Evolutionary conservation across 2,113 vertebrate genomes (phyloP), one percentile per base, ranked within the genome.

Genomic region (Amphiprion percula): DNA sequence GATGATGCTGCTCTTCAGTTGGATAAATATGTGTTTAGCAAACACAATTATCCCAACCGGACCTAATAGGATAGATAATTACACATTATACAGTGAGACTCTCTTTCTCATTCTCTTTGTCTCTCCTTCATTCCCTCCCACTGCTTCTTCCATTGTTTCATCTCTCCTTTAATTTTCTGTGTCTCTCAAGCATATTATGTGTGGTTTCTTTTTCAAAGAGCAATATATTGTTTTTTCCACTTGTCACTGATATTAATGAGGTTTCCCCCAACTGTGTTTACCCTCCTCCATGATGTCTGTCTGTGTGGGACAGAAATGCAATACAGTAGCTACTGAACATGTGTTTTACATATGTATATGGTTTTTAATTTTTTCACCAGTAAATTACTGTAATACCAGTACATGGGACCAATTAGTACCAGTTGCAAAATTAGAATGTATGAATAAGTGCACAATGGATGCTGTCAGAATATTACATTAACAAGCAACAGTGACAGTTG

Each of bases 41-140:
- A 90, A 88, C 71, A 84, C 76, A 90, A 93, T 91, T 89, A 91
- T 87, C 66, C 65, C 76, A 82, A 88, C 76, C 66, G 79, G 54
- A 82, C 83, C 83, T 88, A 90, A 91, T 88, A 79, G 63, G 68
- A 85, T 62, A 78, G 82, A 89, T 88, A 88, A 91, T 90, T 81
- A 87, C 74, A 87, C 64, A 81, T 90, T 87, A 78, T 74, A 88
- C 62, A 83, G 56, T 70, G 33, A 66, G 23, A 7, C 41, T 55
- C 60, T 68, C 1, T 16, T 44, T 62, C 28, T 28, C n/a, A 1
- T 75, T 74, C 21, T 71, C 65, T 83, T 77, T 78, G 26, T 86
- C 64, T 62, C 60, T 79, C 61, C 50, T 71, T 66, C 72, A 46
- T 50, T 82, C 72, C 63, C 72, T 82, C 71, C 68, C 46, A 76